Base-by-base conservation (phyloP, 2,797 vertebrate species). In the Pseudochirops cupreus region DNA sequence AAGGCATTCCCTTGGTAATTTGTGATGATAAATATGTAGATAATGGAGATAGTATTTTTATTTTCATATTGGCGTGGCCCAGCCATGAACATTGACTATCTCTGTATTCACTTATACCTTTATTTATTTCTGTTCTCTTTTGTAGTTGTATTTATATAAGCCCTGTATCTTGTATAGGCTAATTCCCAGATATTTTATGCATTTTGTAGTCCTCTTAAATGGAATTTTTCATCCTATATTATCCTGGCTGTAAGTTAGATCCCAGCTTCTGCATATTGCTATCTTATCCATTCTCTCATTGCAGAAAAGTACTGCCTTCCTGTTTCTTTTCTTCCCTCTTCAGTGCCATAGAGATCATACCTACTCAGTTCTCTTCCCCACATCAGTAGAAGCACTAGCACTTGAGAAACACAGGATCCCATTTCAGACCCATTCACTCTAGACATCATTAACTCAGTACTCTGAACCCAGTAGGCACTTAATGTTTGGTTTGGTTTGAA, bases 251-350 rank as follows among this genome's bases (percentile, higher is more conserved):
- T 50, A 50, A 26, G 74, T 50, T 87, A 26, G 9, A 50, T 87
- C 74, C 4, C 74, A 87, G 21, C 74, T 87, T 87, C 39, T 87
- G 74, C 21, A 87, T 46, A 87, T 87, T 87, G 92, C 95, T 92
- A 57, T 90, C 95, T 91, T 96, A 91, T 94, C 94, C 89, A 50
- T 95, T 91, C 67, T 94, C 94, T 95, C 96, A 56, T 92, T 97
- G 95, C 97, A 96, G 96, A 96, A 95, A 94, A 97, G 96, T 94
- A 95, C 96, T 91, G 92, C 96, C 97, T 96, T 96, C 94, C 92
- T 96, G 94, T 56, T 58, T 96, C 93, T 91, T 87, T 87, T 50
- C 74, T 87, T 96, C 82, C 93, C 50, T 91, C 54, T n/a, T 95
- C 92, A 13, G 92, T 92, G 95, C 97, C 96, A 97, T 94, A 91